Evolutionary conservation across 2,113 vertebrate species (phyloP), one percentile per base, ranked within the genome.

Genomic region (Percopsis transmontana): DNA sequence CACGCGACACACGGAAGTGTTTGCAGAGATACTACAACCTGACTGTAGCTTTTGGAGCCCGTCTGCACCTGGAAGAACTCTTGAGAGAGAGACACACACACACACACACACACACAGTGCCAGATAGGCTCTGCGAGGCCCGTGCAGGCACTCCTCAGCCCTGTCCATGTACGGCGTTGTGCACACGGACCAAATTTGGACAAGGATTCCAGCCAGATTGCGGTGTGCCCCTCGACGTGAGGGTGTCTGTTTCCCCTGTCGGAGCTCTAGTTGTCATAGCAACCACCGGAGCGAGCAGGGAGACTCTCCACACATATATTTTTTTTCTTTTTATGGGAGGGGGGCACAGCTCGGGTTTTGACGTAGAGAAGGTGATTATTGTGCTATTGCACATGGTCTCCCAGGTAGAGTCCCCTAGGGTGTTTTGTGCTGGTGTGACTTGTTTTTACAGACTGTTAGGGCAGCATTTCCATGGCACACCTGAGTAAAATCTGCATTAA

Each of bases 171-270:
- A 90, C 77, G 83, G 88, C 68, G 5, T 7, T 83, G 88, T 89
- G 87, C 88, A 89, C 92, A 92, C 89, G 81, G 88, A 80, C 92
- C 93, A 95, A 93, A 94, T 94, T 95, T 95, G 93, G 94, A 92
- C 91, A 94, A 87, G 92, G 91, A 94, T 94, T 95, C 93, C 90
- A 94, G 92, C 86, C 87, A 89, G 83, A 93, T 93, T 91, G 92
- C 93, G 88, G 85, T 93, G 89, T 94, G 91, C 93, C 90, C 27
- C 93, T 76, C 90, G 92, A 93, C 93, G 87, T 93, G 88, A 90
- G 84, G 84, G 72, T 58, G 57, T 81, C 79, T 81, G 72, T 85
- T 79, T 84, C 68, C 58, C 70, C 40, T 77, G 80, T 85, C 86
- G 66, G 74, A 23, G 70, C 66, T 52, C 16, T 42, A 42, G 87